phyloP scores from a whole-genome alignment of 2,888 invertebrate genomes.

The Crossocerus cetratus region DNA sequence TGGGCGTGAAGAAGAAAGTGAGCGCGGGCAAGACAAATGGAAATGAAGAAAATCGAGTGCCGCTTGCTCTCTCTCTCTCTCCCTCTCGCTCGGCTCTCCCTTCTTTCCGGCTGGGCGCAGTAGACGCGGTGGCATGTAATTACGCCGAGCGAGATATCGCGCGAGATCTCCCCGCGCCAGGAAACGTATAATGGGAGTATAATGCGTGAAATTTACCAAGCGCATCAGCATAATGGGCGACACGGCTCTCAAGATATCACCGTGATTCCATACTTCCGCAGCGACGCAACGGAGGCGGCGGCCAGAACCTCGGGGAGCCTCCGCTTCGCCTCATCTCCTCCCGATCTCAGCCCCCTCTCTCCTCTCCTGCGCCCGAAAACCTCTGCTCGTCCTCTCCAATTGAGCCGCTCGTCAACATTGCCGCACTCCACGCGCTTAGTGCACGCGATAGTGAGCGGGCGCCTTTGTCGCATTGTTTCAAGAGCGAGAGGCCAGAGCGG shows the following conservation, averaged over 20 bases:
- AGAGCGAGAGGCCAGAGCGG: neutral
- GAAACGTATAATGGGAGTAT: conserved; percentile 63
- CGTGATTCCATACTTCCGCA: conserved; percentile 59
- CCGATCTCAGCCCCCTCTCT: conserved; percentile 1
- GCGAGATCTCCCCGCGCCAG: conserved; percentile 58
- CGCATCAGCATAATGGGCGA: conserved; percentile 63
- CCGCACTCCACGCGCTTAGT: neutral
- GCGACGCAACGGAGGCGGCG: too few relatives aligned
- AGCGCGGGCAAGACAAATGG: conserved; percentile 31
- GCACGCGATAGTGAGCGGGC: neutral
- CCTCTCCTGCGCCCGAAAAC: neutral
- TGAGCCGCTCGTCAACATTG: neutral
- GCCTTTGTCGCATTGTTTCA: neutral
- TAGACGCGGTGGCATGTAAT: conserved; percentile 57
- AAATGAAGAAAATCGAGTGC: conserved; percentile 52
- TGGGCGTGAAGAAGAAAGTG: neutral
- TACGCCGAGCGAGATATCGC: conserved; percentile 56
- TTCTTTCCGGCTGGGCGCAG: conserved; percentile 10
- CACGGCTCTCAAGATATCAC: conserved; percentile 62
- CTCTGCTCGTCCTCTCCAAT: neutral
- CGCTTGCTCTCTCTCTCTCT: conserved; percentile 14
- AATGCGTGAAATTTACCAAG: conserved; percentile 64
- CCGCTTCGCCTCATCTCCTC: conserved; percentile 8
- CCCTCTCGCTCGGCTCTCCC: conserved; percentile 11
- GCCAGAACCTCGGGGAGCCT: too few relatives aligned